Evolutionary conservation across 2,888 invertebrate species (phyloP).

Genomic region (Sinodicranocentrus sp.): DNA sequence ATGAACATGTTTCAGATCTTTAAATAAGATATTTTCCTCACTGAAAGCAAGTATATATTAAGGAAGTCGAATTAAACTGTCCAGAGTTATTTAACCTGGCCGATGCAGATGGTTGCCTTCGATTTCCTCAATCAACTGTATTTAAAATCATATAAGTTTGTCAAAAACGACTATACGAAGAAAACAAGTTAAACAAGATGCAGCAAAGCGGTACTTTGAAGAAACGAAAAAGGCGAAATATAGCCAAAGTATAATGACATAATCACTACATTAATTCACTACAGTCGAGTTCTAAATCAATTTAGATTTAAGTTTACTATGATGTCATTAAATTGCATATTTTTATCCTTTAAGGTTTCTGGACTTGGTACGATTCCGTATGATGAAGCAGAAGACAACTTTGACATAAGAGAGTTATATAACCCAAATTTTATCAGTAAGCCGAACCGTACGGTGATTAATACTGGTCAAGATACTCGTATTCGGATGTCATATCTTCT

Average conservation of each 20-base stretch:
- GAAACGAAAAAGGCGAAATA: constrained; percentile 45
- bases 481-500: background rate
- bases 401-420: background rate
- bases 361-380: background rate
- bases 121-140: too few relatives aligned
- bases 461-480: background rate
- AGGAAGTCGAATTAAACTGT: too few relatives aligned
- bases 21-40: too few relatives aligned
- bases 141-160: too few relatives aligned
- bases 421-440: background rate
- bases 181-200: constrained; percentile 25
- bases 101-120: too few relatives aligned
- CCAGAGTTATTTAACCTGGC: too few relatives aligned
- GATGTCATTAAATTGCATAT: background rate
- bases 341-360: background rate
- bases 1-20: too few relatives aligned
- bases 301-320: background rate
- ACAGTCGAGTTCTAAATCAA: too few relatives aligned
- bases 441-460: background rate
- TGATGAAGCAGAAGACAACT: background rate
- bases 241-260: constrained; percentile 22
- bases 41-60: too few relatives aligned
- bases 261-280: too few relatives aligned
- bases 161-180: too few relatives aligned
- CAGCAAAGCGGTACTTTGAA: constrained; percentile 56